Base-by-base conservation (phyloP, 2,797 vertebrate species). In the Adelosebastes latens region DNA sequence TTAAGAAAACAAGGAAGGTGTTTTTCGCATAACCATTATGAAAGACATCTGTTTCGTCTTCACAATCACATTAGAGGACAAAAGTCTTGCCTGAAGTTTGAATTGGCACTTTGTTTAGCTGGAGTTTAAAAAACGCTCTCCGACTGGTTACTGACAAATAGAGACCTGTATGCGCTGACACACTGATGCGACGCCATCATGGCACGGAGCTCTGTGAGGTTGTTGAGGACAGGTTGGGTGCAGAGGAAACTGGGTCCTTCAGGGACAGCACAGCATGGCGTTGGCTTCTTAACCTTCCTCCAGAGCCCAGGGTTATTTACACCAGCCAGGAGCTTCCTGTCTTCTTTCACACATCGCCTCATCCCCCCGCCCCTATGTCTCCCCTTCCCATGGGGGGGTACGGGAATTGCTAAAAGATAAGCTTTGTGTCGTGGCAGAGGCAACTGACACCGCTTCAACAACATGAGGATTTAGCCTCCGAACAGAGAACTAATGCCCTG, bases 371-470 rank as follows among this genome's bases (percentile, higher is more conserved):
- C 86, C 36, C 70, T 34, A 75, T 42, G 76, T 79, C 84, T 84
- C 80, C 60, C 46, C 75, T 82, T 83, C 75, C 88, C 81, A 56
- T 9, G 70, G 75, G 72, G 87, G 11, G 83, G 46, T 65, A 64
- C 7, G 16, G 75, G 79, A 89, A 85, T 90, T 80, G 70, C 76
- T 90, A 86, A 89, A 89, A 93, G 90, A 94, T 94, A 92, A 94
- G 92, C 93, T 86, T 91, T 90, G 90, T 91, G 88, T 87, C 67
- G 68, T 76, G 56, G 83, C 81, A 85, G 79, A 83, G 88, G 90
- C 84, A 89, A 94, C 91, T 88, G 89, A 93, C 89, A 92, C 83
- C n/a, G 58, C 86, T 91, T 90, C 92, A 89, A 91, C 92, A 90
- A 93, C 92, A 91, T 58, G 68, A 91, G 91, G 91, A 95, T 93